phyloP scores from a whole-genome alignment of 2,888 invertebrate genomes.

The Hyles lineata region DNA sequence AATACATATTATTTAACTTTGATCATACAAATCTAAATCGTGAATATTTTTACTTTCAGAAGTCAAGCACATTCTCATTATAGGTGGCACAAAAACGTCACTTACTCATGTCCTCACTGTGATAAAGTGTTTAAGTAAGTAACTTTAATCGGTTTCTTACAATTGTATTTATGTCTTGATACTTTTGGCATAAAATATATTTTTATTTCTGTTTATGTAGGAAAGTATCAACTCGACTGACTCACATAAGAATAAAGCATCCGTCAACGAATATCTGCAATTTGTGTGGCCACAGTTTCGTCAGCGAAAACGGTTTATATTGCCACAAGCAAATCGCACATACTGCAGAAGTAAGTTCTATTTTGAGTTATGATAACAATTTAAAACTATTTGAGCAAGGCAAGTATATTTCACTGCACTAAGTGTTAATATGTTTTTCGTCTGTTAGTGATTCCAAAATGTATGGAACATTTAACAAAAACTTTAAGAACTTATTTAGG shows the following conservation, averaged over 20 bases:
- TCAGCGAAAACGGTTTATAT: constrained; percentile 68
- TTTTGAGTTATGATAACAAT: background rate
- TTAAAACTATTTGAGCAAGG: too few relatives aligned
- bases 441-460: too few relatives aligned
- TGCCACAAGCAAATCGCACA: constrained; percentile 69
- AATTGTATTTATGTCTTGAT: background rate
- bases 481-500: too few relatives aligned
- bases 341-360: constrained; percentile 58
- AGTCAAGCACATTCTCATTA: constrained; percentile 74
- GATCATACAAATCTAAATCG: background rate
- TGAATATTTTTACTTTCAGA: constrained; percentile 49
- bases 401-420: too few relatives aligned
- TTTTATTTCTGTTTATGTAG: constrained; percentile 47
- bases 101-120: constrained; percentile 73
- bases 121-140: constrained; percentile 73
- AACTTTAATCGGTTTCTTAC: background rate
- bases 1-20: too few relatives aligned
- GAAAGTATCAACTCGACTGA: constrained; percentile 71
- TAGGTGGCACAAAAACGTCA: constrained; percentile 75
- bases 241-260: constrained; percentile 68
- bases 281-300: constrained; percentile 74
- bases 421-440: too few relatives aligned
- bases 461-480: too few relatives aligned
- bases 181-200: background rate
- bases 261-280: constrained; percentile 69